Evolutionary conservation across 64 coral and sea anemone genomes (phyloP).

Genomic region (Orbicella faveolata): DNA sequence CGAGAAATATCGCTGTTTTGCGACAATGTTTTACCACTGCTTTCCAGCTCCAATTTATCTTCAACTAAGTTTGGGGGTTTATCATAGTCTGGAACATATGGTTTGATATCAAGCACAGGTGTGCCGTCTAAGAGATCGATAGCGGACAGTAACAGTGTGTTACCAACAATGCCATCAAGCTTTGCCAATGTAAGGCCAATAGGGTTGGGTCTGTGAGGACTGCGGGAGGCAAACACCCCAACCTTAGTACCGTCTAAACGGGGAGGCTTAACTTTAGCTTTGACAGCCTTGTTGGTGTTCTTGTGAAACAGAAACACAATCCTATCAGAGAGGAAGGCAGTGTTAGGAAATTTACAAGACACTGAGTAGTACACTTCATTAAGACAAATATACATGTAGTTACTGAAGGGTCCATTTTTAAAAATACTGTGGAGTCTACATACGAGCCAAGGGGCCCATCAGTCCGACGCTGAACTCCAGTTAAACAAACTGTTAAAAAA

Average conservation of each 20-base stretch:
- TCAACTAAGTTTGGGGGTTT: constrained; percentile 13
- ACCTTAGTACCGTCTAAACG: constrained; percentile 66
- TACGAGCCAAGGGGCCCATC: no score
- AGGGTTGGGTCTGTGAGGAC: constrained; percentile 75
- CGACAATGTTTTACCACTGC: neutral
- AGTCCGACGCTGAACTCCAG: no score
- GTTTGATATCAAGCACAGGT: constrained; percentile 72
- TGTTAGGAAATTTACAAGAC: neutral
- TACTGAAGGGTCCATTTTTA: no score
- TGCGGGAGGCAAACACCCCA: constrained; percentile 69
- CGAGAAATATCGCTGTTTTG: neutral
- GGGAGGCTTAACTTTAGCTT: constrained; percentile 67
- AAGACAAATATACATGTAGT: no score
- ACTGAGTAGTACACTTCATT: no score
- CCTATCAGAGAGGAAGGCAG: neutral
- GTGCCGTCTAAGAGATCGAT: constrained; percentile 77
- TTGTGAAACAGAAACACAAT: constrained; percentile 73
- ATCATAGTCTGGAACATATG: constrained; percentile 75
- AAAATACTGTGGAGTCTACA: no score
- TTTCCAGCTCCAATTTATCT: neutral
- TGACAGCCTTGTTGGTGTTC: constrained; percentile 63
- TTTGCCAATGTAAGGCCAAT: constrained; percentile 73
- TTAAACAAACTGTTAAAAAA: no score
- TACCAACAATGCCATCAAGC: constrained; percentile 56
- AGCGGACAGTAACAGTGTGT: constrained; percentile 53